Percentiles rank a stretch among this genome's conserved stretches.
Evolutionary conservation across 2,888 invertebrate species (phyloP).

Genomic region (Chelonus formosanus): DNA sequence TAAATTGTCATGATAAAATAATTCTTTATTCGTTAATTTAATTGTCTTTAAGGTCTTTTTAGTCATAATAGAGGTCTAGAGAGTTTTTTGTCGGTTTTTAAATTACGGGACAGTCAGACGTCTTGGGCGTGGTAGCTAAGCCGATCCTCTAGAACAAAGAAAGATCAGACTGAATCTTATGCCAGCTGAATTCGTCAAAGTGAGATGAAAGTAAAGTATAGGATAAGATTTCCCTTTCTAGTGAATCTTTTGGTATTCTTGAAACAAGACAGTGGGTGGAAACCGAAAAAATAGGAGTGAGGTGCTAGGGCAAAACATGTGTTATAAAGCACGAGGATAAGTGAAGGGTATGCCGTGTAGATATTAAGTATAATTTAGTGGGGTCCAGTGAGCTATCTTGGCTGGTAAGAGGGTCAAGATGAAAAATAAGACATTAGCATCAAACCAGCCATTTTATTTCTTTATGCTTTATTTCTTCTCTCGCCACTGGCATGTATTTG

Average conservation of each 20-base stretch:
- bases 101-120: slow-evolving; percentile 17
- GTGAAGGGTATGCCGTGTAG: slow-evolving; percentile 43
- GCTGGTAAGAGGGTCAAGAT: slow-evolving; percentile 21
- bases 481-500: slow-evolving; percentile 1
- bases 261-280: background rate
- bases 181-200: slow-evolving; percentile 36
- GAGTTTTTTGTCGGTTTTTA: background rate
- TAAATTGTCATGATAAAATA: slow-evolving; percentile 35
- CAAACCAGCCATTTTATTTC: slow-evolving; percentile 22
- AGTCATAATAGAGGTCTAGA: slow-evolving; percentile 4
- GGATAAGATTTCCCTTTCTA: background rate
- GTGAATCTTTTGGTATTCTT: slow-evolving; percentile 7
- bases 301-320: slow-evolving; percentile 39
- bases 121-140: slow-evolving; percentile 39
- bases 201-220: slow-evolving; percentile 42
- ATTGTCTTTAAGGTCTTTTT: slow-evolving; percentile 39
- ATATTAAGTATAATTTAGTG: slow-evolving; percentile 55
- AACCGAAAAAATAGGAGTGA: slow-evolving; percentile 2
- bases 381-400: slow-evolving; percentile 31
- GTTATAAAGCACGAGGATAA: slow-evolving; percentile 43
- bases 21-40: slow-evolving; percentile 25
- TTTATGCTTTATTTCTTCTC: slow-evolving; percentile 21
- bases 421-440: slow-evolving; percentile 44
- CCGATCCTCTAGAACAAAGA: slow-evolving; percentile 48
- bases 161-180: slow-evolving; percentile 25